Percentiles rank a stretch among this genome's conserved stretches.
Evolutionary conservation across 2,888 invertebrate species (phyloP).

Genomic region (Crioceris asparagi): DNA sequence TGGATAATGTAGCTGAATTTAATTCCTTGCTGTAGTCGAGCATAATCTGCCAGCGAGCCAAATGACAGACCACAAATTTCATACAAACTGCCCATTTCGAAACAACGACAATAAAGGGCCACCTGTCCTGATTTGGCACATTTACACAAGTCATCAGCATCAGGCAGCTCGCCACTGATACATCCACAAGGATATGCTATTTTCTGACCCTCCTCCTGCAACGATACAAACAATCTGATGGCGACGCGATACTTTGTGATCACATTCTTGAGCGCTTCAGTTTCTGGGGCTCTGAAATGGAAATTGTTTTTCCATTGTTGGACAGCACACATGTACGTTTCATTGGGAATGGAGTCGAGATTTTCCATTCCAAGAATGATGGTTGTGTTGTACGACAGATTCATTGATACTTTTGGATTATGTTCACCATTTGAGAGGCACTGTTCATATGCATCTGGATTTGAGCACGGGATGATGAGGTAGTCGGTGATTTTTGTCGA

Average conservation of each 20-base stretch:
- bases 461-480: constrained; percentile 24
- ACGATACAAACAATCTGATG: constrained; percentile 19
- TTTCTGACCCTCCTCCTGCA: constrained; percentile 18
- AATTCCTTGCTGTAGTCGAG: constrained; percentile 11
- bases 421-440: constrained; percentile 2
- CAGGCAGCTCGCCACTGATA: constrained; percentile 4
- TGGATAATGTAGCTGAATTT: constrained; percentile 20
- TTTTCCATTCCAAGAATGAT: constrained; percentile 16
- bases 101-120: constrained; percentile 10
- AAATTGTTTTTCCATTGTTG: constrained; percentile 22
- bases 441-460: constrained; percentile 24
- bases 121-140: constrained; percentile 16
- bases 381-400: constrained; percentile 19
- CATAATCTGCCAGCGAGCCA: constrained; percentile 19
- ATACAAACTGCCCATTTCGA: constrained; percentile 15
- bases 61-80: constrained; percentile 16
- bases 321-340: constrained; percentile 16
- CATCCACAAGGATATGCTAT: constrained; percentile 21
- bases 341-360: constrained; percentile 12
- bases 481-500: constrained; percentile 19
- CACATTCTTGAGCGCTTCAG: constrained; percentile 12
- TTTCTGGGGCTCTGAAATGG: constrained; percentile 12
- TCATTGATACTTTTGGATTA: constrained; percentile 4
- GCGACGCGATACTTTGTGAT: constrained; percentile 11
- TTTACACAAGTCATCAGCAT: constrained; percentile 14